Conservation (phyloP, 2,113 vertebrate genomes). For the Orcinus orca region DNA sequence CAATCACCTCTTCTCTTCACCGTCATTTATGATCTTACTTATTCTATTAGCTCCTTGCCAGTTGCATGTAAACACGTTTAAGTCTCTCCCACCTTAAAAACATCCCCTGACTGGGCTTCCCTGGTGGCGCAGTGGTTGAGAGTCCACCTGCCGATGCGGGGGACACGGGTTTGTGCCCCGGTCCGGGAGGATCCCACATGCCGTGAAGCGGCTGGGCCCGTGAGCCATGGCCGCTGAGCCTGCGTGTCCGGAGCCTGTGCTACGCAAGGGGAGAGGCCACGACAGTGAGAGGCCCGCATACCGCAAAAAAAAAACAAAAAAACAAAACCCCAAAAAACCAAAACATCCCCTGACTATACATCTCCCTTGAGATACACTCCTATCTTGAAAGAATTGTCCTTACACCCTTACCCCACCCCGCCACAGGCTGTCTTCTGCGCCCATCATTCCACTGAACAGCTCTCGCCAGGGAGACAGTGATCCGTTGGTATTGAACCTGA, state of each 20-base stretch:
- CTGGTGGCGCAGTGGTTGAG: no score
- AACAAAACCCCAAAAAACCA: no score
- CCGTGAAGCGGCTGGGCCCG: no score
- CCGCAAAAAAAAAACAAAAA: no score
- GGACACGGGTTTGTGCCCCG: no score
- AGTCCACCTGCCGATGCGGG: no score
- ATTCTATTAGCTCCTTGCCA: background rate
- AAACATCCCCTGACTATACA: no score
- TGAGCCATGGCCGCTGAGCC: no score
- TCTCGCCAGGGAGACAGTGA: background rate
- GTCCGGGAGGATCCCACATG: no score
- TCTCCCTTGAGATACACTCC: background rate
- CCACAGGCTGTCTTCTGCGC: background rate
- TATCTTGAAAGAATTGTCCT: background rate
- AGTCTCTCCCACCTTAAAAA: background rate
- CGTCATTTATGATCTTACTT: background rate
- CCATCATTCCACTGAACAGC: background rate
- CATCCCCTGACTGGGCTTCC: background rate
- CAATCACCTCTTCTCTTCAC: background rate
- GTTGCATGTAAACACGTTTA: background rate
- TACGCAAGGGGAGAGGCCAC: rapidly evolving
- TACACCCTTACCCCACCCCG: background rate
- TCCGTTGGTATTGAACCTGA: no score
- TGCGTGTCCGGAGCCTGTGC: no score
- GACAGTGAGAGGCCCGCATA: no score